Percentiles rank a stretch among this genome's conserved stretches.
Evolutionary conservation across 2,113 vertebrate genomes (phyloP).

Genomic region (Strigops habroptila): DNA sequence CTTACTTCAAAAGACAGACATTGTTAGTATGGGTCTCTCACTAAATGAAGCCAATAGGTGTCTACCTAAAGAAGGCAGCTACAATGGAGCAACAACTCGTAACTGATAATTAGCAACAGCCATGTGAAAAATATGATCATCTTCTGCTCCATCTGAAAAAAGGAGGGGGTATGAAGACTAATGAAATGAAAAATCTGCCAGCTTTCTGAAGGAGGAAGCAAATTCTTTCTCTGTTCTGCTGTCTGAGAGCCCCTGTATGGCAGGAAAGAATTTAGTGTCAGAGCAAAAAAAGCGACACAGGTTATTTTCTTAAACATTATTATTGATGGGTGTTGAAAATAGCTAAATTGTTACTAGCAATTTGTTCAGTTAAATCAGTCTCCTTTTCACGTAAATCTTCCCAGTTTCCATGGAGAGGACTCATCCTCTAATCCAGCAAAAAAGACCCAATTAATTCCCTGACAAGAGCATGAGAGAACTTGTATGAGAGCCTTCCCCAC

Average conservation of each 20-base stretch:
- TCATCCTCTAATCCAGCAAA: not conserved
- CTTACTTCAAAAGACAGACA: not conserved
- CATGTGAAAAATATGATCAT: not conserved
- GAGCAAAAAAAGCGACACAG: fast-evolving
- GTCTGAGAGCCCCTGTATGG: not conserved
- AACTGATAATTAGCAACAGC: not conserved
- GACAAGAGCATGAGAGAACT: not conserved
- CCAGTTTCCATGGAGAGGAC: slow-evolving; percentile 31
- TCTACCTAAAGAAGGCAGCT: not conserved
- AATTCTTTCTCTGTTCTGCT: not conserved
- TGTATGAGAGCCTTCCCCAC: not conserved
- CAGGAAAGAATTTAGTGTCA: not conserved
- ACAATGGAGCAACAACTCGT: not conserved
- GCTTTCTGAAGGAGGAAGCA: not conserved
- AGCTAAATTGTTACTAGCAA: not conserved
- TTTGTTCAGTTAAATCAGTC: not conserved
- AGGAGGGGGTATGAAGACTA: fast-evolving
- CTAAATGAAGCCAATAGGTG: not conserved
- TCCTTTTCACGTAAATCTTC: not conserved
- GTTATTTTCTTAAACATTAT: not conserved
- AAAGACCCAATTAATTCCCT: not conserved
- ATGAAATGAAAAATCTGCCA: not conserved
- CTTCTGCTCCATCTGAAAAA: not conserved
- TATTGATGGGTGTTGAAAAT: not conserved
- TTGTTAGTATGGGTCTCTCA: not conserved